These are phyloP conservation scores for Phyllotreta cruciferae DNA, from an alignment of 2,888 invertebrate species.

Conservation along the genomic window DNA sequence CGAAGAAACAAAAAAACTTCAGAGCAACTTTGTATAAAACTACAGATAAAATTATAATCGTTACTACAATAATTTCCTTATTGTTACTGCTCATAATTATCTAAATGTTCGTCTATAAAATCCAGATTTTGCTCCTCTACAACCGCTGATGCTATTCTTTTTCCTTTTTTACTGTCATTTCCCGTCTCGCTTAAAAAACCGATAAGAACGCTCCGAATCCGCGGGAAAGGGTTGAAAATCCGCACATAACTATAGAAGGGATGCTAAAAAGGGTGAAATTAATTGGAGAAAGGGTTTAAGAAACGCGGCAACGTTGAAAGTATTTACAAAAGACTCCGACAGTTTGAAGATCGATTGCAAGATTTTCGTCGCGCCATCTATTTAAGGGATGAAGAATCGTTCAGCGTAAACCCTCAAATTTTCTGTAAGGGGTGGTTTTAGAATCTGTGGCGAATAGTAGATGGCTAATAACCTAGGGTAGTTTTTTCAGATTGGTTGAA, in stretches of 20 bases:
- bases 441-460: background rate
- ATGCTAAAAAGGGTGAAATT: conserved; percentile 25
- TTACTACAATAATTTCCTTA: too few relatives aligned
- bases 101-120: too few relatives aligned
- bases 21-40: too few relatives aligned
- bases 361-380: conserved; percentile 18
- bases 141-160: too few relatives aligned
- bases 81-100: too few relatives aligned
- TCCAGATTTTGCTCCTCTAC: too few relatives aligned
- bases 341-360: conserved; percentile 22
- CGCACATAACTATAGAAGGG: conserved; percentile 22
- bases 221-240: conserved; percentile 10
- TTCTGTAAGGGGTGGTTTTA: background rate
- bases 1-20: too few relatives aligned
- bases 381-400: background rate
- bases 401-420: background rate
- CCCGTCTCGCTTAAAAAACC: conserved; percentile 17
- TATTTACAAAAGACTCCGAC: conserved; percentile 3
- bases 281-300: conserved; percentile 13
- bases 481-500: background rate
- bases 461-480: background rate
- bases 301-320: conserved; percentile 12
- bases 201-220: conserved; percentile 7
- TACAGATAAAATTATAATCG: too few relatives aligned
- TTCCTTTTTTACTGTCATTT: conserved; percentile 1